Percentiles rank a stretch among this genome's conserved stretches.
phyloP scores from a whole-genome alignment of 2,113 vertebrate genomes.

The Vanacampus margaritifer region DNA sequence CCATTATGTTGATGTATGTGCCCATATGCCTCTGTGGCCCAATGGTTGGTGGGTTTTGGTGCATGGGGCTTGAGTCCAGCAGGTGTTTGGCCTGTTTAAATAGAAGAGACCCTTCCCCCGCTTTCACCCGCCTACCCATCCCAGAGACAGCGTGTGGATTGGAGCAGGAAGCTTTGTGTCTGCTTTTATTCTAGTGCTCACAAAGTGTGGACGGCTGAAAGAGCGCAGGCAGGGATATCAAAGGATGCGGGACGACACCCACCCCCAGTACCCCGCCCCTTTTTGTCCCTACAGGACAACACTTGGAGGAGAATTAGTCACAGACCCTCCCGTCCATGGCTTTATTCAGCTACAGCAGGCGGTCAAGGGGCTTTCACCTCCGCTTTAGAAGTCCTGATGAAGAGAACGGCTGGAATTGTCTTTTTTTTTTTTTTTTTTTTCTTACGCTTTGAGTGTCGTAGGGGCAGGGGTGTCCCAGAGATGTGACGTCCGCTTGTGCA shows the following conservation, averaged over 20 bases:
- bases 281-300: conserved; percentile 63
- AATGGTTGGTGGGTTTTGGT: conserved; percentile 62
- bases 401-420: conserved; percentile 60
- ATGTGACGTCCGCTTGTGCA: conserved; percentile 62
- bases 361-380: conserved; percentile 57
- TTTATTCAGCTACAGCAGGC: conserved; percentile 71
- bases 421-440: conserved; percentile 54
- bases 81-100: conserved; percentile 82
- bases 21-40: conserved; percentile 62
- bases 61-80: conserved; percentile 72
- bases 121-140: conserved; percentile 54
- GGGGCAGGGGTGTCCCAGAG: conserved; percentile 33
- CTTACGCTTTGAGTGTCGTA: conserved; percentile 36
- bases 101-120: conserved; percentile 47
- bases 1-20: conserved; percentile 5
- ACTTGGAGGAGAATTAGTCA: conserved; percentile 74
- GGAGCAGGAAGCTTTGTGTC: conserved; percentile 83
- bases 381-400: conserved; percentile 50
- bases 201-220: conserved; percentile 74
- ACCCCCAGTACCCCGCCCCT: conserved; percentile 45
- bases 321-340: conserved; percentile 73
- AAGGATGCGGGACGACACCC: conserved; percentile 69
- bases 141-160: conserved; percentile 76
- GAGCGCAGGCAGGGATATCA: conserved; percentile 77
- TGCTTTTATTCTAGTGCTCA: conserved; percentile 76